Evolutionary conservation across 2,888 invertebrate genomes (phyloP).

Genomic region (Uloborus plumipes): DNA sequence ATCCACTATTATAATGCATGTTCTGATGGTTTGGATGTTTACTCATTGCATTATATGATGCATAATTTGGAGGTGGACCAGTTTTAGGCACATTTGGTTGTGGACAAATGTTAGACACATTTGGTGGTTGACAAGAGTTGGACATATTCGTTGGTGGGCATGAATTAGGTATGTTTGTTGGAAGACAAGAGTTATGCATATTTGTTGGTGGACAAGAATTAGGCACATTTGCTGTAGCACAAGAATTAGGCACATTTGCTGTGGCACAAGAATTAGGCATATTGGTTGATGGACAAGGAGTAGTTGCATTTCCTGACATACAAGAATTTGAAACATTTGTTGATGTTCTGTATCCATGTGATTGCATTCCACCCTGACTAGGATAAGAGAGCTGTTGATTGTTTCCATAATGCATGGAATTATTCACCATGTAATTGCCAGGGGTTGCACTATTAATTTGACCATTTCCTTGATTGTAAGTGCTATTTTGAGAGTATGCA

Average conservation of each 20-base stretch:
- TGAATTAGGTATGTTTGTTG: background rate
- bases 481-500: constrained; percentile 25
- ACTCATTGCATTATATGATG: constrained; percentile 5
- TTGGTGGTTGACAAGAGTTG: background rate
- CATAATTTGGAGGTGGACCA: constrained; percentile 15
- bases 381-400: constrained; percentile 26
- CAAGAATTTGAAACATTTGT: background rate
- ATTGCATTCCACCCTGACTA: constrained; percentile 44
- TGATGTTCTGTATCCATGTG: constrained; percentile 24
- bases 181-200: too few relatives aligned
- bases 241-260: background rate
- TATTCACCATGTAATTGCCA: constrained; percentile 12
- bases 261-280: background rate
- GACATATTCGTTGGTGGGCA: constrained; percentile 3
- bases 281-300: background rate
- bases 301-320: background rate
- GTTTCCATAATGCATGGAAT: constrained; percentile 8
- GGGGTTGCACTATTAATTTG: background rate
- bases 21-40: constrained; percentile 19
- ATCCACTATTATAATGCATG: constrained; percentile 14
- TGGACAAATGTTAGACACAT: constrained; percentile 1
- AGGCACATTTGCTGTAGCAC: background rate
- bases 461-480: constrained; percentile 15
- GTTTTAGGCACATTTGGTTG: background rate
- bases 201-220: constrained; percentile 2